Conservation (phyloP, 2,113 vertebrate species). For the Mesitornis unicolor region DNA sequence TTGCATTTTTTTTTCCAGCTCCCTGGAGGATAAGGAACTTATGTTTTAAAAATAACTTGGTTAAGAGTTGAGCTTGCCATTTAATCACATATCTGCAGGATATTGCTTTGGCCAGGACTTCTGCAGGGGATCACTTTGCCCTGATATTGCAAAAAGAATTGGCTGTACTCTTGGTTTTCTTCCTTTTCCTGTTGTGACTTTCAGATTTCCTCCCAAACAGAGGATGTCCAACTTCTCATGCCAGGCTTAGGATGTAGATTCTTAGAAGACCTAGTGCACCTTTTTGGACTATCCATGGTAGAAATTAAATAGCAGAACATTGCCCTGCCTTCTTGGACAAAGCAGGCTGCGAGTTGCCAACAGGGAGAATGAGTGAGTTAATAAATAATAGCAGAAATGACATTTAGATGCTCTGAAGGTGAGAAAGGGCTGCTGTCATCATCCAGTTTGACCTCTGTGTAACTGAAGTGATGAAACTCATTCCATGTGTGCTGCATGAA, state of each 20-base stretch:
- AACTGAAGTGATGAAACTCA: neutral
- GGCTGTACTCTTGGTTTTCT: neutral
- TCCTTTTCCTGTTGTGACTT: conserved; percentile 26
- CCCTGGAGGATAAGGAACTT: neutral
- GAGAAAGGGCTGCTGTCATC: neutral
- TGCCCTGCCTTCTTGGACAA: neutral
- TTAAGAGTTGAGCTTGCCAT: neutral
- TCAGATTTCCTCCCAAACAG: neutral
- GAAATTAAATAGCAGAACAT: neutral
- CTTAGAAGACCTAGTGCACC: neutral
- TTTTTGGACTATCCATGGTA: neutral
- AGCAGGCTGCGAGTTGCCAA: neutral
- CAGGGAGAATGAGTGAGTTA: neutral
- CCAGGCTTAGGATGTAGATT: neutral
- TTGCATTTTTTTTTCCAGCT: neutral
- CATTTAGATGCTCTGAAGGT: neutral
- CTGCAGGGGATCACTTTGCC: neutral
- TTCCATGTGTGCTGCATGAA: neutral
- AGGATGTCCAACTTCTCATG: neutral
- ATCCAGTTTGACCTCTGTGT: neutral
- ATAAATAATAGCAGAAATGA: neutral
- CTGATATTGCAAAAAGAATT: neutral
- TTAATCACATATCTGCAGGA: neutral
- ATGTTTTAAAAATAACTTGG: neutral
- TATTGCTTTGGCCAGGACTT: neutral